phyloP scores from a whole-genome alignment of 1,140 invertebrate species.

The Brevipalpus yothersi region DNA sequence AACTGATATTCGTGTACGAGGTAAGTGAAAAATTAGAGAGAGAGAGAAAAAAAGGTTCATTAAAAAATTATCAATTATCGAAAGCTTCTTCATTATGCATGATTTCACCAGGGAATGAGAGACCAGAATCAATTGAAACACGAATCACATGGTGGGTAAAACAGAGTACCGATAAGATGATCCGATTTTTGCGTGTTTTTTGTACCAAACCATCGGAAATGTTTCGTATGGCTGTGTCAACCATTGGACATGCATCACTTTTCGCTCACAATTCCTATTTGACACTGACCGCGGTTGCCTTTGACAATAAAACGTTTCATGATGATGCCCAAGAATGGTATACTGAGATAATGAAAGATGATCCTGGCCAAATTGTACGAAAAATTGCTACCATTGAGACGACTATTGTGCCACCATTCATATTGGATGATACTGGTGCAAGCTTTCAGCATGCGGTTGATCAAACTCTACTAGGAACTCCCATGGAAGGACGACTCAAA shows the following conservation, averaged over 20 bases:
- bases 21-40: neutral
- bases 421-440: neutral
- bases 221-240: neutral
- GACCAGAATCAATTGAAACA: neutral
- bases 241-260: neutral
- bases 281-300: neutral
- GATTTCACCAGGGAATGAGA: neutral
- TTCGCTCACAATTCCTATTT: neutral
- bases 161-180: neutral
- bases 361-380: neutral
- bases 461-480: neutral
- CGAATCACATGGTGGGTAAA: neutral
- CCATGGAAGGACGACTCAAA: neutral
- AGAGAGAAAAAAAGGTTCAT: too few relatives aligned
- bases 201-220: neutral
- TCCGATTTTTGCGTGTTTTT: neutral
- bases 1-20: slow-evolving; percentile 53
- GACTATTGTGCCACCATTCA: neutral
- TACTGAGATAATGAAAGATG: neutral
- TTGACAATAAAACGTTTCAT: neutral
- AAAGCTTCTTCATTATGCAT: neutral
- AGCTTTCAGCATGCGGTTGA: neutral
- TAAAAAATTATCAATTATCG: neutral
- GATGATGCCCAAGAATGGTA: neutral
- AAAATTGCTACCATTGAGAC: neutral